These are phyloP conservation scores for Arbacia lixula DNA, from an alignment of 53 echinoderm and acorn worm species.

Conservation along the genomic window DNA sequence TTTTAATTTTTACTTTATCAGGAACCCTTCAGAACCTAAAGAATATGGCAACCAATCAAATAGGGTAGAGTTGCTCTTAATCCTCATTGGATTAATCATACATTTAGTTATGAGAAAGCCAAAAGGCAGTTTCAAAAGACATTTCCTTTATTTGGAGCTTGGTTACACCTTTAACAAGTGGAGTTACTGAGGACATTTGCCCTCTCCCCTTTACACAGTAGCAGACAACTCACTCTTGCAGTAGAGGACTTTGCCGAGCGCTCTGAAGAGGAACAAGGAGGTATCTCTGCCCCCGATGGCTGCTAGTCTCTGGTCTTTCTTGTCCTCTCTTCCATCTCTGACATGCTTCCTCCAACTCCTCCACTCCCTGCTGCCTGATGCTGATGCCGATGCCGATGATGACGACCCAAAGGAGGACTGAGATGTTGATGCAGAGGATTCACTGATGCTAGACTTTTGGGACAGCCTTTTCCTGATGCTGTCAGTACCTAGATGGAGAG, in stretches of 20 bases:
- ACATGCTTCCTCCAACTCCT: slow-evolving; percentile 37
- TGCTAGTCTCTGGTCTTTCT: slow-evolving; percentile 56
- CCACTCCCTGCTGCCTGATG: neutral
- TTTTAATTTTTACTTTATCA: too few relatives aligned
- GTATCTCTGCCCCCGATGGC: slow-evolving; percentile 94
- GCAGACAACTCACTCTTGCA: slow-evolving; percentile 71
- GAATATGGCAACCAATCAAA: too few relatives aligned
- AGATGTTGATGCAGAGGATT: too few relatives aligned
- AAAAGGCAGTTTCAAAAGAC: too few relatives aligned
- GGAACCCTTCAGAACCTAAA: too few relatives aligned
- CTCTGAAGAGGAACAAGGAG: slow-evolving; percentile 91
- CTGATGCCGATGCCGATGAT: slow-evolving; percentile 28
- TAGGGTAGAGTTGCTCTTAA: too few relatives aligned
- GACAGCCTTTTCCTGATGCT: slow-evolving; percentile 9
- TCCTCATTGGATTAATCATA: too few relatives aligned
- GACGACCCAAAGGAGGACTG: neutral
- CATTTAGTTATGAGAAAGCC: too few relatives aligned
- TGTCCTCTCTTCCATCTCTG: slow-evolving; percentile 36
- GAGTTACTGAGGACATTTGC: too few relatives aligned
- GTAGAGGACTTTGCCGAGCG: slow-evolving; percentile 94
- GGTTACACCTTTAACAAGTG: too few relatives aligned
- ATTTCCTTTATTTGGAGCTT: too few relatives aligned
- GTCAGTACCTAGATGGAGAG: slow-evolving; percentile 14
- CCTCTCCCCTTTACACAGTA: slow-evolving; percentile 73
- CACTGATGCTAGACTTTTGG: slow-evolving; percentile 7